Evolutionary conservation across 2,888 invertebrate species (phyloP).

Genomic region (Harpalus rubripes): DNA sequence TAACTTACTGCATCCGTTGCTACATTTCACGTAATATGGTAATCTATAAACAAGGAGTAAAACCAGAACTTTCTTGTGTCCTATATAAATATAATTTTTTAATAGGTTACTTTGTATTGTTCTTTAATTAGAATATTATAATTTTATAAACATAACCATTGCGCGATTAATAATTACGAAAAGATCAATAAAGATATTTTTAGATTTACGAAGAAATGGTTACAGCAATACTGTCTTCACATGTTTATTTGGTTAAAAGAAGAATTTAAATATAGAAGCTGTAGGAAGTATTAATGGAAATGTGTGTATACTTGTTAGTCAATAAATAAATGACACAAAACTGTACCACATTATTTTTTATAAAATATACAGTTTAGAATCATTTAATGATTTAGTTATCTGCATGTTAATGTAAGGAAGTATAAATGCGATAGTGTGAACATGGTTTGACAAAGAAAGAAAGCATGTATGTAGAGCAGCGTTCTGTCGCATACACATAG

Average conservation of each 20-base stretch:
- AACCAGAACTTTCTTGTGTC: background rate
- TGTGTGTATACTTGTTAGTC: slow-evolving; percentile 1
- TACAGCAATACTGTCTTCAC: background rate
- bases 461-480: slow-evolving; percentile 24
- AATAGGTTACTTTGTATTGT: background rate
- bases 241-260: slow-evolving; percentile 3
- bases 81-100: background rate
- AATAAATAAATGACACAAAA: slow-evolving; percentile 35
- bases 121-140: background rate
- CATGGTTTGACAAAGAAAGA: slow-evolving; percentile 6
- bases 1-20: background rate
- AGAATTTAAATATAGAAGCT: background rate
- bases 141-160: background rate
- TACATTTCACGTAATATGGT: slow-evolving; percentile 3
- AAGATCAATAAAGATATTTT: background rate
- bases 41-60: background rate
- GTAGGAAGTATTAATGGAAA: slow-evolving; percentile 1
- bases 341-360: slow-evolving; percentile 34
- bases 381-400: slow-evolving; percentile 8
- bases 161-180: background rate
- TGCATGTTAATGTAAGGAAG: background rate
- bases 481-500: background rate
- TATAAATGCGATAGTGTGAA: slow-evolving; percentile 32
- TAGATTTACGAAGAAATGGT: background rate
- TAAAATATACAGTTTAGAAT: slow-evolving; percentile 32